A percentile compares a stretch with the other conserved stretches of the same genome.
These are phyloP conservation scores for Sylvia atricapilla DNA, from an alignment of 2,113 vertebrate genomes.

Conservation along the genomic window DNA sequence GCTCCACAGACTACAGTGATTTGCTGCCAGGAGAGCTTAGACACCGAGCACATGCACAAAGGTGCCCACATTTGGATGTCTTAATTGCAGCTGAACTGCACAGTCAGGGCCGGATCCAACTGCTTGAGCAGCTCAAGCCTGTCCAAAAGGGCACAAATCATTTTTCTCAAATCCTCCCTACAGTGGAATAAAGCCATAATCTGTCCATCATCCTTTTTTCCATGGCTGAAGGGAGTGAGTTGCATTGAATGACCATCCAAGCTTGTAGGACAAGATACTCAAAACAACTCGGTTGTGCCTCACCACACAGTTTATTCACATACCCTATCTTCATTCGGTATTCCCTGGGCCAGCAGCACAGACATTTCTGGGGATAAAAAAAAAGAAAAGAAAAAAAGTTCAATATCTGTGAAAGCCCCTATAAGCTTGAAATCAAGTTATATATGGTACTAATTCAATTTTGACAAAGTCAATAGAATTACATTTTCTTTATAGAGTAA, in stretches of 20 bases:
- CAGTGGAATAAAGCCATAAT: not conserved
- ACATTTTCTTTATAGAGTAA: not conserved
- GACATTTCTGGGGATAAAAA: not conserved
- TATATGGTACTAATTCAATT: not conserved
- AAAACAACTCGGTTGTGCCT: not conserved
- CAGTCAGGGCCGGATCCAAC: not conserved
- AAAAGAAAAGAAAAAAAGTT: not conserved
- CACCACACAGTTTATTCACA: not conserved
- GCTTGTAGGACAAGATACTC: not conserved
- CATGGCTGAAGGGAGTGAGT: not conserved
- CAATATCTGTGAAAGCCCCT: constrained; percentile 30
- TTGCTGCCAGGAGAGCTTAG: not conserved
- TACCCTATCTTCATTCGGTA: not conserved
- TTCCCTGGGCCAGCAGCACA: not conserved
- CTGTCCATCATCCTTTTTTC: not conserved
- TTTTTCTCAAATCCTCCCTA: not conserved
- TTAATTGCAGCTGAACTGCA: not conserved
- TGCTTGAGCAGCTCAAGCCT: not conserved
- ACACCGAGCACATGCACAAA: not conserved
- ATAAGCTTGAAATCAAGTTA: constrained; percentile 20
- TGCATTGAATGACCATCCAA: not conserved
- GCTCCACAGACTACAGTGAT: not conserved
- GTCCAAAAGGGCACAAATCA: not conserved
- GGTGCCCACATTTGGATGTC: not conserved
- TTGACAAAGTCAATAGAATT: constrained; percentile 12